Evolutionary conservation across 2,888 invertebrate genomes (phyloP).

Genomic region (Biston stratarius): DNA sequence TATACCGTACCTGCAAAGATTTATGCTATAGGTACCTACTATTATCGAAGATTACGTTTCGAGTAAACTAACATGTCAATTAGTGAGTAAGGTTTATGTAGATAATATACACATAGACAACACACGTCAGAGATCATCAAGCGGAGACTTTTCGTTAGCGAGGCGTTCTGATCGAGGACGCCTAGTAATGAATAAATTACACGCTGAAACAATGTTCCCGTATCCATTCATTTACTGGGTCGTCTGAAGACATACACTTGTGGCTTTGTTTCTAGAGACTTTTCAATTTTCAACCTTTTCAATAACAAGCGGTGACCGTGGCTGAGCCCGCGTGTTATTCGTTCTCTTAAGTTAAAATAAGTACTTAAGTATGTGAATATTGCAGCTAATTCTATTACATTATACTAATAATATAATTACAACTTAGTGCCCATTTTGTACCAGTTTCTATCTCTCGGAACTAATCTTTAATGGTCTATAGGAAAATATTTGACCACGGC

Average conservation of each 20-base stretch:
- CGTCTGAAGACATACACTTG: constrained; percentile 63
- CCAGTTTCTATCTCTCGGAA: constrained; percentile 1
- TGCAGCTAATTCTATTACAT: too few species aligned
- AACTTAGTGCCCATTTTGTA: too few species aligned
- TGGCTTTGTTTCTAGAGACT: constrained; percentile 51
- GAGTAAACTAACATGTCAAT: constrained; percentile 48
- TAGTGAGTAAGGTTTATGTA: constrained; percentile 20
- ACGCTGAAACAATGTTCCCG: constrained; percentile 85
- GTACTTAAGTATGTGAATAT: neutral
- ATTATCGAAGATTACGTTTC: constrained; percentile 25
- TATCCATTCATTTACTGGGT: constrained; percentile 77
- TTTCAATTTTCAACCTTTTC: constrained; percentile 53
- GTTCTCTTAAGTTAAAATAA: constrained; percentile 36
- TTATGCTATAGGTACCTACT: neutral
- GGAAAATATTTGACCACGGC: constrained; percentile 21
- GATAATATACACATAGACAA: constrained; percentile 12
- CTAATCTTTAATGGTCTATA: constrained; percentile 5
- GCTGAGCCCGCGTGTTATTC: constrained; percentile 58
- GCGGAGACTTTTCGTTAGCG: constrained; percentile 80
- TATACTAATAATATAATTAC: too few species aligned
- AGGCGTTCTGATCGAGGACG: constrained; percentile 79
- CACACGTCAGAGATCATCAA: constrained; percentile 67
- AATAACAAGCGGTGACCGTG: constrained; percentile 64
- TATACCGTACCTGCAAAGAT: neutral
- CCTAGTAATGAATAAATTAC: constrained; percentile 86